Evolutionary conservation across 1,140 invertebrate genomes (phyloP).

Genomic region (Aphelinus certus): DNA sequence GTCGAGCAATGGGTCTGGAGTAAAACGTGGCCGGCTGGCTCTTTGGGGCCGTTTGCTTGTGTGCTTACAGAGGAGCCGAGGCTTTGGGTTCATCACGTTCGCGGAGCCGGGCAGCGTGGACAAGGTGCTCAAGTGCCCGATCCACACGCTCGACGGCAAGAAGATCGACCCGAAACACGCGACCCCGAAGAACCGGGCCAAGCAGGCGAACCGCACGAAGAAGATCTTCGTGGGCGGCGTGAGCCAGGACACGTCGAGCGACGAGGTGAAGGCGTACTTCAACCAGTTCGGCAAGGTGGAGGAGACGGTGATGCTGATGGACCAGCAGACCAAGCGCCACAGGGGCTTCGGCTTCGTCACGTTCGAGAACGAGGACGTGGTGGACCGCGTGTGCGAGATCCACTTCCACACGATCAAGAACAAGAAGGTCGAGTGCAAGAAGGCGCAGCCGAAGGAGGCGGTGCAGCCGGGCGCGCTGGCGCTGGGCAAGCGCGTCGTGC

Average conservation of each 20-base stretch:
- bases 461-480: constrained; percentile 79
- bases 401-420: constrained; percentile 94
- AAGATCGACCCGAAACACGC: constrained; percentile 95
- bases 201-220: constrained; percentile 86
- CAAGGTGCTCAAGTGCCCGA: constrained; percentile 88
- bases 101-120: constrained; percentile 88
- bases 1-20: not conserved
- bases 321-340: constrained; percentile 91
- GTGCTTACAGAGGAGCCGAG: constrained; percentile 83
- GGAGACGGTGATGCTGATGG: constrained; percentile 94
- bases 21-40: too few species aligned
- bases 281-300: constrained; percentile 91
- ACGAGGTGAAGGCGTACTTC: constrained; percentile 92
- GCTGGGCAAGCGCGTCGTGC: constrained; percentile 77
- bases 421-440: constrained; percentile 93
- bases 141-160: constrained; percentile 93
- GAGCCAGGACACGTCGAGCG: constrained; percentile 89
- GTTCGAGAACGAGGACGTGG: constrained; percentile 90
- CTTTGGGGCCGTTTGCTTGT: too few species aligned
- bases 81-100: constrained; percentile 94
- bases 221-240: constrained; percentile 94
- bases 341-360: constrained; percentile 92
- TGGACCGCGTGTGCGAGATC: constrained; percentile 90
- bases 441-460: constrained; percentile 91
- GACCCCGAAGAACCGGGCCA: constrained; percentile 89